A percentile compares a stretch with the other conserved stretches of the same genome.
These are phyloP conservation scores for Acropternis orthonyx DNA, from an alignment of 2,797 vertebrate species.

Conservation along the genomic window DNA sequence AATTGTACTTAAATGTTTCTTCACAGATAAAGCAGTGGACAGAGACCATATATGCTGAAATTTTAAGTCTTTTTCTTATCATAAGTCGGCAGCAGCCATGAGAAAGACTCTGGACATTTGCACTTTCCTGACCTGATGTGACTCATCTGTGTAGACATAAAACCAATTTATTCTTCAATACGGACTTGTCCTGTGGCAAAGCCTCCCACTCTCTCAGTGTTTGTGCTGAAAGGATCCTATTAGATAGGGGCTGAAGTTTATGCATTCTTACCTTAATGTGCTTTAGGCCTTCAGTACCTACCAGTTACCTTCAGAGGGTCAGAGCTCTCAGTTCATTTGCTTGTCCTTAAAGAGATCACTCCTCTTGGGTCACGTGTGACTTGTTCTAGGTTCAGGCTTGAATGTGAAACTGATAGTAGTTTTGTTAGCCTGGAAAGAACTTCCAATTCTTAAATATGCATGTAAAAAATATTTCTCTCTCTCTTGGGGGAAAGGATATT, in stretches of 20 bases:
- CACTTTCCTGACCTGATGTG: not conserved
- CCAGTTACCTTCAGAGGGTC: not conserved
- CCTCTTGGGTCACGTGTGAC: not conserved
- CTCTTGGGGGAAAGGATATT: not conserved
- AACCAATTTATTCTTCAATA: not conserved
- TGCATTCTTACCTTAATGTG: slow-evolving; percentile 2
- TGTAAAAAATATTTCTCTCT: not conserved
- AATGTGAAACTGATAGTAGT: not conserved
- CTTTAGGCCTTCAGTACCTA: not conserved
- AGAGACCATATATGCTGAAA: not conserved
- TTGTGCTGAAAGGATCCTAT: not conserved
- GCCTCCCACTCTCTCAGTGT: not conserved
- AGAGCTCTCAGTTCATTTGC: not conserved
- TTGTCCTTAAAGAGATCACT: not conserved
- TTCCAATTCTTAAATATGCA: not conserved
- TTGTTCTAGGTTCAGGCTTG: not conserved
- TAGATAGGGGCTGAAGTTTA: not conserved
- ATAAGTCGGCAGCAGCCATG: not conserved
- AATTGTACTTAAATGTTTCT: not conserved
- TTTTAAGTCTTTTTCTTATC: slow-evolving; percentile 33
- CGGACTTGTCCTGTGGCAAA: not conserved
- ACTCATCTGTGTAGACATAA: not conserved
- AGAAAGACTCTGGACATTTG: not conserved
- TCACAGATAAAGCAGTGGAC: slow-evolving; percentile 22
- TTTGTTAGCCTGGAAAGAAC: not conserved